Conservation (phyloP, 1,140 invertebrate species). For the Drosophila mauritiana region DNA sequence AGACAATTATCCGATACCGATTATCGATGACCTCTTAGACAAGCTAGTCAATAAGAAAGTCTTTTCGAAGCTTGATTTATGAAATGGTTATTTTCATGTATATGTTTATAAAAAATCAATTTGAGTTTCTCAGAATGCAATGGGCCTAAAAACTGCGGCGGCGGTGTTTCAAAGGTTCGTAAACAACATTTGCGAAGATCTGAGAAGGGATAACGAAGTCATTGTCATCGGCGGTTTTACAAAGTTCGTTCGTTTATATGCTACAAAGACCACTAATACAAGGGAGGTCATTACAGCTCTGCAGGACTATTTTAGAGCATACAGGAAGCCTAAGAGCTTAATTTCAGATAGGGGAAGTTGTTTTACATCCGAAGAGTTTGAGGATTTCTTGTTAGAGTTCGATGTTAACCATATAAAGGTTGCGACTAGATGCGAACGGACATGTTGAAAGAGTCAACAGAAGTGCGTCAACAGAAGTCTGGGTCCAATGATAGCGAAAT, state of each 20-base stretch:
- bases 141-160: too few relatives aligned
- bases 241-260: not conserved
- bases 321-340: too few relatives aligned
- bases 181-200: too few relatives aligned
- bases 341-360: not conserved
- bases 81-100: too few relatives aligned
- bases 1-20: too few relatives aligned
- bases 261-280: not conserved
- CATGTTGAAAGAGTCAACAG: not conserved
- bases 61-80: too few relatives aligned
- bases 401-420: not conserved
- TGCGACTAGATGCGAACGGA: not conserved
- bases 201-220: too few relatives aligned
- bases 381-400: not conserved
- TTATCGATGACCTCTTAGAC: too few relatives aligned
- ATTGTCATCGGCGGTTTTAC: not conserved
- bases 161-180: too few relatives aligned
- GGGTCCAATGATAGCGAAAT: not conserved
- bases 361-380: not conserved
- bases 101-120: not conserved
- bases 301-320: not conserved
- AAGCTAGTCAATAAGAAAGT: too few relatives aligned
- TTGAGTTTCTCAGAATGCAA: too few relatives aligned
- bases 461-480: not conserved
- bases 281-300: not conserved